Percentiles rank a stretch among this genome's conserved stretches.
Conservation (phyloP, 2,797 vertebrate species). For the Rhinophrynus dorsalis region DNA sequence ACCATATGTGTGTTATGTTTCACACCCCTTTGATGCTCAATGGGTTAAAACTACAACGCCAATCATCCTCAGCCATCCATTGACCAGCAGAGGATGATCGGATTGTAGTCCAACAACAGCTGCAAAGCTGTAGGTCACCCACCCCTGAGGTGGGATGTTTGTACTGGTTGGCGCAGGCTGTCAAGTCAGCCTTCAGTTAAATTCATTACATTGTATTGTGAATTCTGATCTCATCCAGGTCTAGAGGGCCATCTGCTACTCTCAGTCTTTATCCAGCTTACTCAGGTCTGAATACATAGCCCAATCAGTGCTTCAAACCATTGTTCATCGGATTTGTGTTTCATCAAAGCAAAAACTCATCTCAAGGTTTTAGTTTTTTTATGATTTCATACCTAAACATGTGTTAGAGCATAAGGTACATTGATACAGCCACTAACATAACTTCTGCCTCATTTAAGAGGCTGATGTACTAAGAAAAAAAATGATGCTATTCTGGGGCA, state of each 20-base stretch:
- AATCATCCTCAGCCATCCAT: background rate
- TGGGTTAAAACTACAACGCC: background rate
- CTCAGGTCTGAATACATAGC: slow-evolving; percentile 21
- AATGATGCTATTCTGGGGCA: too few relatives aligned
- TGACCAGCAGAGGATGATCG: background rate
- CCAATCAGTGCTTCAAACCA: slow-evolving; percentile 10
- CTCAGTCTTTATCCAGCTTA: slow-evolving; percentile 44
- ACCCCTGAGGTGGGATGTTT: background rate
- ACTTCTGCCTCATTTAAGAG: too few relatives aligned
- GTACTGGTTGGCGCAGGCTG: slow-evolving; percentile 12
- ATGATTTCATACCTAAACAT: too few relatives aligned
- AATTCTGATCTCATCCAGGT: slow-evolving; percentile 49
- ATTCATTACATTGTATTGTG: slow-evolving; percentile 48
- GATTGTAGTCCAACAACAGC: background rate
- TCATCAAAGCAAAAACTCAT: background rate
- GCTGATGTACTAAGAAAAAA: too few relatives aligned
- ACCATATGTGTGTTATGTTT: too few relatives aligned
- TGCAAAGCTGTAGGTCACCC: background rate
- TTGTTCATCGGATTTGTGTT: slow-evolving; percentile 33
- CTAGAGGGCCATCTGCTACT: slow-evolving; percentile 42
- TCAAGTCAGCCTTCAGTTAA: slow-evolving; percentile 40
- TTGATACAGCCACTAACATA: too few relatives aligned
- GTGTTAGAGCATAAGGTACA: too few relatives aligned
- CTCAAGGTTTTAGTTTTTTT: too few relatives aligned
- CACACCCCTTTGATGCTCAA: too few relatives aligned